Conservation (phyloP, 2,113 vertebrate genomes). For the Perccottus glenii region DNA sequence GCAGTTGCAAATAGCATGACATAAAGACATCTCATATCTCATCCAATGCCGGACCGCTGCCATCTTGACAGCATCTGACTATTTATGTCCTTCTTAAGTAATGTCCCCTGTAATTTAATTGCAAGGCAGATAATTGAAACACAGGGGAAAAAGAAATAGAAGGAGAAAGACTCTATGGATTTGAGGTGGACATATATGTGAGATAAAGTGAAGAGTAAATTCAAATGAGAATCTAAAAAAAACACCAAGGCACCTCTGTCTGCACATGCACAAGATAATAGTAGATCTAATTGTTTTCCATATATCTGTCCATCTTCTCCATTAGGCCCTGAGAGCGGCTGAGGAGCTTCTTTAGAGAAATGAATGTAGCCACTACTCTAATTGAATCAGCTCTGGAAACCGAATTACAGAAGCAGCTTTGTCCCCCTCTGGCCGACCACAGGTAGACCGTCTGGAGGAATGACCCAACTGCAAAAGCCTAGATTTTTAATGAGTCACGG, state of each 20-base stretch:
- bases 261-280: slow-evolving; percentile 14
- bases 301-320: slow-evolving; percentile 67
- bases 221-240: neutral
- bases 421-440: slow-evolving; percentile 23
- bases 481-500: slow-evolving; percentile 29
- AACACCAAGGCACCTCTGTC: neutral
- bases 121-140: slow-evolving; percentile 87
- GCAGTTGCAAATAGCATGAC: slow-evolving; percentile 18
- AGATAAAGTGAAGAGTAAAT: neutral
- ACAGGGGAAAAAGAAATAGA: slow-evolving; percentile 36
- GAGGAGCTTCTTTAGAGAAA: slow-evolving; percentile 62
- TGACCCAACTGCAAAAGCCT: slow-evolving; percentile 22
- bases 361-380: slow-evolving; percentile 57
- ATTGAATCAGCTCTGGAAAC: slow-evolving; percentile 65
- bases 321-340: slow-evolving; percentile 62
- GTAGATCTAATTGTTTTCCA: slow-evolving; percentile 56
- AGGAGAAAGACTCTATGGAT: neutral
- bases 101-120: slow-evolving; percentile 90
- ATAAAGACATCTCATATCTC: slow-evolving; percentile 57
- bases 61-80: slow-evolving; percentile 79
- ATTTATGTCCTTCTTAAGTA: slow-evolving; percentile 86
- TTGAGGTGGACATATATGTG: neutral
- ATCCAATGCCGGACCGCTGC: slow-evolving; percentile 65
- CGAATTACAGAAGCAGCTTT: slow-evolving; percentile 60
- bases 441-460: slow-evolving; percentile 45